Percentiles rank a stretch among this genome's conserved stretches.
phyloP scores from a whole-genome alignment of 2,797 vertebrate genomes.

The Notolabrus celidotus region DNA sequence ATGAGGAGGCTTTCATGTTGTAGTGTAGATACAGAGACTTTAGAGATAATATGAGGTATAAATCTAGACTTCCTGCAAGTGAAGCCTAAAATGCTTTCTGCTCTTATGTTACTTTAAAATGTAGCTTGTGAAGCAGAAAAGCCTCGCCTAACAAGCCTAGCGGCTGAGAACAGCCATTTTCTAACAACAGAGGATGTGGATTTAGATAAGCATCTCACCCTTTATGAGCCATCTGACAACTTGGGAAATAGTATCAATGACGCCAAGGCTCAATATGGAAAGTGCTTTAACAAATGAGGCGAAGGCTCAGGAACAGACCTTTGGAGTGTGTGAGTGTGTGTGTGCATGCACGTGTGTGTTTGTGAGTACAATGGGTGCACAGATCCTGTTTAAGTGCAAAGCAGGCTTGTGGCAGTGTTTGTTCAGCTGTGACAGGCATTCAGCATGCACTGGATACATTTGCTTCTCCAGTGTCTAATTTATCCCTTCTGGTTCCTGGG shows the following conservation, averaged over 20 bases:
- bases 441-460: slow-evolving; percentile 61
- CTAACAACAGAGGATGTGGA: slow-evolving; percentile 41
- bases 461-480: slow-evolving; percentile 72
- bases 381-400: slow-evolving; percentile 38
- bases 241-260: slow-evolving; percentile 22
- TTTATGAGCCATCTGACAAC: slow-evolving; percentile 58
- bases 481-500: slow-evolving; percentile 48
- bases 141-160: slow-evolving; percentile 17
- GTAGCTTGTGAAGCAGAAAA: slow-evolving; percentile 43
- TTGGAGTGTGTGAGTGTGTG: slow-evolving; percentile 22
- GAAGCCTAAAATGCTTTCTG: background rate
- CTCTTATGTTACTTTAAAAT: slow-evolving; percentile 37
- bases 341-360: slow-evolving; percentile 6
- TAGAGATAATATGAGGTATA: slow-evolving; percentile 30
- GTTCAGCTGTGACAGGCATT: slow-evolving; percentile 72
- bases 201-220: slow-evolving; percentile 50
- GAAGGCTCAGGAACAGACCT: slow-evolving; percentile 50
- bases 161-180: slow-evolving; percentile 46
- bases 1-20: background rate
- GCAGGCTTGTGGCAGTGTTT: slow-evolving; percentile 55
- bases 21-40: background rate
- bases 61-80: slow-evolving; percentile 26
- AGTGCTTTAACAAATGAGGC: slow-evolving; percentile 77
- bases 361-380: slow-evolving; percentile 12
- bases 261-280: slow-evolving; percentile 42